Base-by-base conservation (phyloP, 2,888 invertebrate genomes). In the Diadegma fenestrale region DNA sequence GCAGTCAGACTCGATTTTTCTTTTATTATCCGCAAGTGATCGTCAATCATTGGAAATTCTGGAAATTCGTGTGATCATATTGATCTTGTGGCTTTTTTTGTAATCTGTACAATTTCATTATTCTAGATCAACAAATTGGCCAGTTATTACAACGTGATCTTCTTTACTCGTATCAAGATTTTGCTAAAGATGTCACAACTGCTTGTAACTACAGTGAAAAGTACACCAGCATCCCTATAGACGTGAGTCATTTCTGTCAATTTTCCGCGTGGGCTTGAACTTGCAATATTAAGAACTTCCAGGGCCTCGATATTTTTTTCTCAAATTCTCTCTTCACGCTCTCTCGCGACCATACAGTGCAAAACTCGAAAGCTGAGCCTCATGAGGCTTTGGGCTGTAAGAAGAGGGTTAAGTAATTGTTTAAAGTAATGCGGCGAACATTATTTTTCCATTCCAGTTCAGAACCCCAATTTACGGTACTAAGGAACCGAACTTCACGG, bases 121-220 rank as follows among this genome's bases (percentile, higher is more conserved):
- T 93, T 94, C 82, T 94, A 98, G 98, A 98, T 94, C 98, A 98
- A 92, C 98, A 98, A 94, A 97, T 99, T 84, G 97, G 97, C 2
- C 96, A 97, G 90, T 95, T 97, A 91, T 94, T 99, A 66, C 96
- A 96, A 88, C 95, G 97, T 84, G 97, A 97, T 90, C 93, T 98
- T 4, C 95, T 97, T 80, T 95, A 95, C 71, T 95, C 98, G 0
- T 98, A 97, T 92, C 95, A 96, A 92, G 95, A 95, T 7, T 98
- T 98, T 87, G 95, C 97, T 1, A 95, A 95, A 79, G 94, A 95
- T 1, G 93, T 97, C 45, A 94, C 97, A 0, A 91, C 88, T 0
- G 94, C 95, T 0, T 97, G 98, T 90, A 95, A 96, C 5, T 94
- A 96, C 61, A 96, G 97, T 85, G 95, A 95, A 0, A 95, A 95